phyloP scores from a whole-genome alignment of 1,140 invertebrate species.

The Drosophila kepulauana region DNA sequence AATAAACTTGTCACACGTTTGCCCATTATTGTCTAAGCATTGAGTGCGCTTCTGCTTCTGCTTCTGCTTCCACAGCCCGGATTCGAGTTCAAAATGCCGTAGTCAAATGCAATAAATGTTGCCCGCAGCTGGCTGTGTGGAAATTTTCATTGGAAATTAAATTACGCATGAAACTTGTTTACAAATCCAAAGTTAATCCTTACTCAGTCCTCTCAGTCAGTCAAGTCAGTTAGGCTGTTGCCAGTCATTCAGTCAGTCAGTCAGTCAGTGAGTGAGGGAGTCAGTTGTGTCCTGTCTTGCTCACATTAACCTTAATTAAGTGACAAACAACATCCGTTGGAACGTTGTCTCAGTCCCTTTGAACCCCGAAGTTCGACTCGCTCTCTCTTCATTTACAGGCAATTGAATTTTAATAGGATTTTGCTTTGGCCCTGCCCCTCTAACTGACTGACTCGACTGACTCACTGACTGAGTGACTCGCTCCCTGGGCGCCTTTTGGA shows the following conservation, averaged over 20 bases:
- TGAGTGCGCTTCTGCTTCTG: constrained; percentile 4
- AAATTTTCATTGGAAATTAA: constrained; percentile 73
- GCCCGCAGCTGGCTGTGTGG: constrained; percentile 40
- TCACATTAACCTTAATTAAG: constrained; percentile 81
- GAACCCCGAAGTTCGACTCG: constrained; percentile 31
- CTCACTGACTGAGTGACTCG: not conserved
- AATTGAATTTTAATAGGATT: constrained; percentile 82
- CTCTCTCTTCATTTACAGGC: constrained; percentile 73
- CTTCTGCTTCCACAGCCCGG: not conserved
- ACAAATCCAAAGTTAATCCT: constrained; percentile 75
- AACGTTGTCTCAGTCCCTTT: constrained; percentile 25
- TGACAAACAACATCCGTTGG: constrained; percentile 72
- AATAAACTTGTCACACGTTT: constrained; percentile 72
- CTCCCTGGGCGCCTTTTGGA: constrained; percentile 13
- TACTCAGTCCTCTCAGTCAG: constrained; percentile 22
- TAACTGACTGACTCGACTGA: not conserved
- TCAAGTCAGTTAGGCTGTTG: constrained; percentile 7
- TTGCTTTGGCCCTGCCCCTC: constrained; percentile 41
- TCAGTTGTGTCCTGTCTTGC: constrained; percentile 32
- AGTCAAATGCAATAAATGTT: constrained; percentile 55
- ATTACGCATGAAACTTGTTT: constrained; percentile 80
- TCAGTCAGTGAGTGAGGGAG: not conserved
- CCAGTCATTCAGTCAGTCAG: not conserved
- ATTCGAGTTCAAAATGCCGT: constrained; percentile 7
- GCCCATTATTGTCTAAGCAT: constrained; percentile 20